Evolutionary conservation across 2,797 vertebrate species (phyloP).

Genomic region (Onychomys arenicola): DNA sequence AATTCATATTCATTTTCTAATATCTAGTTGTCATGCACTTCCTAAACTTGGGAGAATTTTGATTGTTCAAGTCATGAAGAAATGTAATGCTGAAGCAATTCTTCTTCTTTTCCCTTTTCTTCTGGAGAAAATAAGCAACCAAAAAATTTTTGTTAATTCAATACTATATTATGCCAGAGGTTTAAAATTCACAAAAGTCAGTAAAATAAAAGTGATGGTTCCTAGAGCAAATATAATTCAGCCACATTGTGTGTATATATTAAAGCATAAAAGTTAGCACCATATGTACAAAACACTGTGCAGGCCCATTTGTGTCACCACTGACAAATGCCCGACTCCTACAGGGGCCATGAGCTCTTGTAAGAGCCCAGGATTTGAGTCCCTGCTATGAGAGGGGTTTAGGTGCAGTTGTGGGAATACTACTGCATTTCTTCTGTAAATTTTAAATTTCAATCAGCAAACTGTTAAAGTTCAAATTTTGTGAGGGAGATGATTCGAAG

Average conservation of each 20-base stretch:
- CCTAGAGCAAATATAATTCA: slow-evolving; percentile 81
- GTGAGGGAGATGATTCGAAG: slow-evolving; percentile 52
- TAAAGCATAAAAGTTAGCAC: slow-evolving; percentile 82
- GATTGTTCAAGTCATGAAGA: slow-evolving; percentile 51
- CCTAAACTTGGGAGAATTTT: slow-evolving; percentile 63
- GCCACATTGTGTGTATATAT: slow-evolving; percentile 77
- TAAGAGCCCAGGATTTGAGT: slow-evolving; percentile 66
- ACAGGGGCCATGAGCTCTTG: slow-evolving; percentile 72
- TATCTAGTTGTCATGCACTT: slow-evolving; percentile 33
- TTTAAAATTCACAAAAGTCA: slow-evolving; percentile 82
- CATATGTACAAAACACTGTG: slow-evolving; percentile 77
- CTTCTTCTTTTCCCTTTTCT: slow-evolving; percentile 56
- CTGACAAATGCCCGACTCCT: slow-evolving; percentile 77
- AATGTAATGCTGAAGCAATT: slow-evolving; percentile 62
- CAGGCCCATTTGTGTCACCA: slow-evolving; percentile 79
- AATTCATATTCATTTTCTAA: slow-evolving; percentile 53
- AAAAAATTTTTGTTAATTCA: slow-evolving; percentile 69
- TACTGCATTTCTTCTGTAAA: slow-evolving; percentile 66
- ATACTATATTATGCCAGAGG: slow-evolving; percentile 67
- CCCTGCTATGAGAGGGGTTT: slow-evolving; percentile 68
- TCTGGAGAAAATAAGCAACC: slow-evolving; percentile 71
- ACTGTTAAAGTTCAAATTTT: slow-evolving; percentile 44
- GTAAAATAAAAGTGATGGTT: slow-evolving; percentile 81
- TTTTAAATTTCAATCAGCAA: slow-evolving; percentile 70
- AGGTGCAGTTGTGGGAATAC: slow-evolving; percentile 72